Evolutionary conservation across 2,113 vertebrate species (phyloP).

Genomic region (Podilymbus podiceps): DNA sequence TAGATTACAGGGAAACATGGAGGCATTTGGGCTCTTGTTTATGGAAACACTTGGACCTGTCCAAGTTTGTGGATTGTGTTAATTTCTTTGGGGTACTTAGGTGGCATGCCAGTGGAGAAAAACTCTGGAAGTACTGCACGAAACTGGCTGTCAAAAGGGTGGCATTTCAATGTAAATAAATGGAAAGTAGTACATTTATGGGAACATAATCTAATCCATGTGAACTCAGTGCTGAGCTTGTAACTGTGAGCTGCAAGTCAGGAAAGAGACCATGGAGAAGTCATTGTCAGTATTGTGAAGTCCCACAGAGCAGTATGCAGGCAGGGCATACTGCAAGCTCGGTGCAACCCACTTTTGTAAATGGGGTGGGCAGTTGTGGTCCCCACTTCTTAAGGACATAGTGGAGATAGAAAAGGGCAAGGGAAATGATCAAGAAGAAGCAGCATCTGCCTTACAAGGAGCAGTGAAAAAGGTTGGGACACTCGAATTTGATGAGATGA

Average conservation of each 20-base stretch:
- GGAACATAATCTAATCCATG: background rate
- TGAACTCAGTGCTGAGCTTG: background rate
- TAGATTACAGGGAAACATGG: background rate
- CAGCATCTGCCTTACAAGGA: background rate
- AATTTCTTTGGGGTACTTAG: background rate
- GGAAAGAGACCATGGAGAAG: background rate
- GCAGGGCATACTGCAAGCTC: background rate
- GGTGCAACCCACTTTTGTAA: background rate
- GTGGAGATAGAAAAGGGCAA: background rate
- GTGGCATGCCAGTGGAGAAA: background rate
- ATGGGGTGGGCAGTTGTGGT: background rate
- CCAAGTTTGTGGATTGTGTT: background rate
- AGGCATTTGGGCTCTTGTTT: background rate
- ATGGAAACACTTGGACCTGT: background rate
- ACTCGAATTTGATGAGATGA: background rate
- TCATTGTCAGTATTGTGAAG: background rate
- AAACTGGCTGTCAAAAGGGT: background rate
- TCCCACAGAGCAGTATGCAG: background rate
- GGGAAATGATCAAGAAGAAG: background rate
- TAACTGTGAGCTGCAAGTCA: background rate
- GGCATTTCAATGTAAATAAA: background rate
- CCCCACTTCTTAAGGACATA: background rate
- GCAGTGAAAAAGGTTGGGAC: background rate
- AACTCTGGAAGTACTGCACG: background rate
- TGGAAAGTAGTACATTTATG: background rate